Evolutionary conservation across 2,888 invertebrate genomes (phyloP).

Genomic region (Drosophila histrio): DNA sequence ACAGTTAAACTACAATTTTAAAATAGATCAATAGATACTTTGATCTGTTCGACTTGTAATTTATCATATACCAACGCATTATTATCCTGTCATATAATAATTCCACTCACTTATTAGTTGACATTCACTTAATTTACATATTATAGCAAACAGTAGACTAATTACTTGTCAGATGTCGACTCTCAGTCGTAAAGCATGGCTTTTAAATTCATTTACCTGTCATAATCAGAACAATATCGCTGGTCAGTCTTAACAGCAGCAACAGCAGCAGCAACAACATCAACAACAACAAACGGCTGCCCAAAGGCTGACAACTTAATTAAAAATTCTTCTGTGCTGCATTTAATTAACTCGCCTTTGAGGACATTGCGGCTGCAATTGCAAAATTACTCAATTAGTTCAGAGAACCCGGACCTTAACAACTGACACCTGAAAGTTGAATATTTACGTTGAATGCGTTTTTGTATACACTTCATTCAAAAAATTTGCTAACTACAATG

Average conservation of each 20-base stretch:
- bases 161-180: not conserved
- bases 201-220: constrained; percentile 14
- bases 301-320: constrained; percentile 43
- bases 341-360: constrained; percentile 46
- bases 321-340: constrained; percentile 23
- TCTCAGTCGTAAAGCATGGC: not conserved
- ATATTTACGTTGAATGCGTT: constrained; percentile 3
- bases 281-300: not conserved
- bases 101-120: not conserved
- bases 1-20: constrained; percentile 13
- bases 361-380: constrained; percentile 23
- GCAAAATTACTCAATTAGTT: constrained; percentile 29
- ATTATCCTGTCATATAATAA: not conserved
- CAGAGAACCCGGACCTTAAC: not conserved
- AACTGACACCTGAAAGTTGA: not conserved
- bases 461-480: constrained; percentile 2
- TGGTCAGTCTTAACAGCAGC: not conserved
- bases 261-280: not conserved
- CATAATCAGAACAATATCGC: constrained; percentile 12
- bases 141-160: not conserved
- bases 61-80: too few relatives aligned
- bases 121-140: not conserved
- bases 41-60: not conserved
- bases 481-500: not conserved
- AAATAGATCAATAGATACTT: constrained; percentile 3